Percentiles rank a stretch among this genome's conserved stretches.
phyloP scores from a whole-genome alignment of 1,140 invertebrate genomes.

The Proctacanthus coquilletti region DNA sequence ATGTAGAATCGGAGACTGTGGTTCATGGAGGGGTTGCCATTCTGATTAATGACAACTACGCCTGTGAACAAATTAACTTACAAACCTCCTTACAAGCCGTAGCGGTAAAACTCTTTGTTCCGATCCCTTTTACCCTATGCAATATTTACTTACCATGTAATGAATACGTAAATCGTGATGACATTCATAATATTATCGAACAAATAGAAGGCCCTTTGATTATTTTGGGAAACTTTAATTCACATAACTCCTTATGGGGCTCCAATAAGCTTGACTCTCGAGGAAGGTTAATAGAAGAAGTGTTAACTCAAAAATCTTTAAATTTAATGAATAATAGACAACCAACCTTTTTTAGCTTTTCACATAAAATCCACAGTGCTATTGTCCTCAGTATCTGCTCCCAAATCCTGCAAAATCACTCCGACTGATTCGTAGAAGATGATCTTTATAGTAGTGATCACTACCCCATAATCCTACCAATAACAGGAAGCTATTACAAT shows the following conservation, averaged over 20 bases:
- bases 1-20: no score
- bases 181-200: background rate
- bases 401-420: background rate
- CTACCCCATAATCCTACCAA: constrained; percentile 3
- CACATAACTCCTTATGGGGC: background rate
- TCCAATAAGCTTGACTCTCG: background rate
- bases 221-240: constrained; percentile 4
- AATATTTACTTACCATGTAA: background rate
- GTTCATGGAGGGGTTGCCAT: background rate
- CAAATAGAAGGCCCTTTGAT: background rate
- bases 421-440: constrained; percentile 3
- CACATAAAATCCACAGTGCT: background rate
- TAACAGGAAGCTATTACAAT: background rate
- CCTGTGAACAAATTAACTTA: background rate
- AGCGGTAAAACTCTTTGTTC: background rate
- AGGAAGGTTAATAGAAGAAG: constrained; percentile 1
- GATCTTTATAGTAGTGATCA: constrained; percentile 8
- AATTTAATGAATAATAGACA: background rate
- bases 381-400: background rate
- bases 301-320: background rate
- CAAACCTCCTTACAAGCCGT: background rate
- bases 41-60: background rate
- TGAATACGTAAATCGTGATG: background rate
- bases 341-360: background rate
- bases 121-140: background rate